Evolutionary conservation across 2,113 vertebrate genomes (phyloP), one percentile per base, ranked within the genome.

Genomic region (Drymodes brunneopygia): DNA sequence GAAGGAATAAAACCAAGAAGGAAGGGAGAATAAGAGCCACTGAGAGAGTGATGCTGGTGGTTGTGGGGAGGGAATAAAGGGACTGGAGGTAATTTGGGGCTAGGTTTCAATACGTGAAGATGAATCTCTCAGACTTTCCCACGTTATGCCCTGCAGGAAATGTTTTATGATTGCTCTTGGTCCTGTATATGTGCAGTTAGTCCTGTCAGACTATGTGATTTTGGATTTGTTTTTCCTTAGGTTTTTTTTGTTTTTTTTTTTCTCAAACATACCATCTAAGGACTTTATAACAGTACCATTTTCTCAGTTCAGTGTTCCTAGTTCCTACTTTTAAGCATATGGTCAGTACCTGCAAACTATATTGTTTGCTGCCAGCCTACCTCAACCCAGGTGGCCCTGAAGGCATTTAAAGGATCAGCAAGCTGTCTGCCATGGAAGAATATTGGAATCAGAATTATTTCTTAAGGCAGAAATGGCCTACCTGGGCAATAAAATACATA

Each of bases 61-160:
- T 88, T 90, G 56, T 67, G 53, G 56, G n/a, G 80, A 88, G 21
- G 20, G 74, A 93, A 94, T 94, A 95, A 96, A 95, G 48, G 35
- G 57, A 57, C 71, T 93, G 80, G 51, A 84, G 94, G 94, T 67
- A 78, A 88, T 95, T 94, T 88, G 64, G 36, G 56, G 48, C 64
- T 88, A 60, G 25, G 23, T 81, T 95, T 92, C 77, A 92, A 81
- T 11, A 1, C 77, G 27, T 38, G 36, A 86, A 86, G 90, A 71
- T 60, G 93, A 95, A 88, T 90, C 72, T 67, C 31, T 67, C 56
- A 64, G 54, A 96, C 72, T 96, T 95, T 96, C 95, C 92, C 93
- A 93, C 82, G 21, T 95, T 90, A 48, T 62, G 36, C 56, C 36
- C 38, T 53, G 45, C 40, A 92, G 36, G 92, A 92, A 42, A 11